Base-by-base conservation (phyloP, 2,113 vertebrate genomes). In the Fregata magnificens region DNA sequence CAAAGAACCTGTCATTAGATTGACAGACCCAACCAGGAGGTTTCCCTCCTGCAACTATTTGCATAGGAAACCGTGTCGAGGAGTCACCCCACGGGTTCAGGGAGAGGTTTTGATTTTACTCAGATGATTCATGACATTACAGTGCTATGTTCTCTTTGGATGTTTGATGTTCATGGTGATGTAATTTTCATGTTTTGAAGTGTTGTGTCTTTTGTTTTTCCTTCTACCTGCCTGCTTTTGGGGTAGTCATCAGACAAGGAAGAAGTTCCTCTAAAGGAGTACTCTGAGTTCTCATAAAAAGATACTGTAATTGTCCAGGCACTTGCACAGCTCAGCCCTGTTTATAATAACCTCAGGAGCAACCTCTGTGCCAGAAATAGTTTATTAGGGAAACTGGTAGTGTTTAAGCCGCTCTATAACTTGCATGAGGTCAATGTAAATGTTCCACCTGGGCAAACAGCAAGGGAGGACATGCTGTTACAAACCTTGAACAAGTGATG, bases 201-300 rank as follows among this genome's bases (percentile, higher is more conserved):
- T 7, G 3, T 32, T 71, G 1, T 69, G 61, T 66, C 90, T 76
- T 72, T 69, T 92, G 47, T 67, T 90, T 83, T 92, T 73, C 66
- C 59, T 86, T 91, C 36, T 66, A 65, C 69, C 45, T 89, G 16
- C 7, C 50, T 78, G 10, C 34, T 90, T 73, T 71, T 40, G 34
- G 61, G 55, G 66, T 86, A 72, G 76, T 76, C 63, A 77, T 61
- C 55, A 84, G 59, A 34, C 61, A 84, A 96, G 61, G 56, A 45
- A 77, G 72, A 81, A 10, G 40, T 93, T 95, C 49, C 86, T 90
- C 56, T 58, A 31, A 36, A 73, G 20, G 10, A 91, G 79, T 58
- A 63, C 65, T 93, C 61, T n/a, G 55, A 67, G 88, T 95, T 76
- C 92, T 94, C 74, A 86, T 95, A 82, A 94, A 95, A 93, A 61